phyloP scores from a whole-genome alignment of 2,797 vertebrate species.

The Cygnus olor region DNA sequence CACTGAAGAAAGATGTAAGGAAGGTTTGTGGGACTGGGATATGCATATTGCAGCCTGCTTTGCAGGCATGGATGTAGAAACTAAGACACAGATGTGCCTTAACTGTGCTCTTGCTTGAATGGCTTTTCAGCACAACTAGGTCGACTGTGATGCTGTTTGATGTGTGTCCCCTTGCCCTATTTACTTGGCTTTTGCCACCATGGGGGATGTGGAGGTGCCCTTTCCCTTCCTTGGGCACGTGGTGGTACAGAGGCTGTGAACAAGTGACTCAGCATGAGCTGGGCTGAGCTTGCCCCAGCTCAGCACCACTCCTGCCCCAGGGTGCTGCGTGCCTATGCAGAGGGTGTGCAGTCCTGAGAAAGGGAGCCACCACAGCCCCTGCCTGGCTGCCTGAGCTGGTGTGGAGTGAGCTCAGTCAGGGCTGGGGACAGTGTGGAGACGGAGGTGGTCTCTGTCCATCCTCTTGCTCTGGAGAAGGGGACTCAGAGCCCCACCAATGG shows the following conservation, averaged over 20 bases:
- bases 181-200: background rate
- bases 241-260: background rate
- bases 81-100: background rate
- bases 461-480: background rate
- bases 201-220: background rate
- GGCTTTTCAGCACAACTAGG: background rate
- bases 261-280: fast-evolving
- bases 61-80: background rate
- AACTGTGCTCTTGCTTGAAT: background rate
- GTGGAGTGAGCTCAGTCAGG: background rate
- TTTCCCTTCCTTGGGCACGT: background rate
- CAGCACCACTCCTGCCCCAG: background rate
- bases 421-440: background rate
- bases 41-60: background rate
- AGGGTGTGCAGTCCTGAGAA: background rate
- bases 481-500: fast-evolving
- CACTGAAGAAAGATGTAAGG: constrained; percentile 75
- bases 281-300: background rate
- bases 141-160: background rate
- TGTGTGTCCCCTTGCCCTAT: background rate
- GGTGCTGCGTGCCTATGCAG: fast-evolving
- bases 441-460: background rate
- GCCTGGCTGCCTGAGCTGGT: background rate
- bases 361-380: background rate
- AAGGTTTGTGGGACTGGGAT: background rate